Base-by-base conservation (phyloP, 2,888 invertebrate species). In the Drosophila neoperkinsi region DNA sequence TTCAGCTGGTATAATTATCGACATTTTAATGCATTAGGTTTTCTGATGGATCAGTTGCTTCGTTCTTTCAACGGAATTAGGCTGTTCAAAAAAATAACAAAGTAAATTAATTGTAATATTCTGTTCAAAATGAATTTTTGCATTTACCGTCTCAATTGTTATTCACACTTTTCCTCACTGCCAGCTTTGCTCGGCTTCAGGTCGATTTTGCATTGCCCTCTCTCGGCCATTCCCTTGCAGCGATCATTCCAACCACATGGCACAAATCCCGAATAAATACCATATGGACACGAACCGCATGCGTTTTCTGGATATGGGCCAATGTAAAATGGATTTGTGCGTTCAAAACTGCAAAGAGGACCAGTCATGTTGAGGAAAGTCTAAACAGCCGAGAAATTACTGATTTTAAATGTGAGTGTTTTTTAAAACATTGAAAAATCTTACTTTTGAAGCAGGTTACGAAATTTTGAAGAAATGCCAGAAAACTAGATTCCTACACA, bases 251-350 rank as follows among this genome's bases (percentile, higher is more conserved):
- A 82, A 4, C 78, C 71, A 30, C 85, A 90, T 0, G 77, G 77
- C 3, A 31, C 13, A 25, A 21, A 88, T 0, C 81, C 79, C 0
- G 82, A 89, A 34, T 65, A 82, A 3, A 63, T 67, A 1, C 88
- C 86, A 50, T 66, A 74, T 2, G 82, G 73, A 56, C 80, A 89
- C 4, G 74, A 67, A 1, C 71, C 62, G 31, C 77, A 82, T 0
- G 90, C 57, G 5, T 58, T 67, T 0, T 68, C 67, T 0, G 90
- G 90, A 66, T 68, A 82, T 0, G 86, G 86, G 0, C 90, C 86
- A 11, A 87, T 49, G 33, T 87, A 87, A 61, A 79, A 87, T 0
- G 90, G 90, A 69, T 87, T 87, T 21, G 85, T 60, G 7, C 36
- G 25, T 7, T 53, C 49, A 1, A 13, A 16, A 5, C 34, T 38